Evolutionary conservation across 2,113 vertebrate species (phyloP).

Genomic region (Camelus bactrianus): DNA sequence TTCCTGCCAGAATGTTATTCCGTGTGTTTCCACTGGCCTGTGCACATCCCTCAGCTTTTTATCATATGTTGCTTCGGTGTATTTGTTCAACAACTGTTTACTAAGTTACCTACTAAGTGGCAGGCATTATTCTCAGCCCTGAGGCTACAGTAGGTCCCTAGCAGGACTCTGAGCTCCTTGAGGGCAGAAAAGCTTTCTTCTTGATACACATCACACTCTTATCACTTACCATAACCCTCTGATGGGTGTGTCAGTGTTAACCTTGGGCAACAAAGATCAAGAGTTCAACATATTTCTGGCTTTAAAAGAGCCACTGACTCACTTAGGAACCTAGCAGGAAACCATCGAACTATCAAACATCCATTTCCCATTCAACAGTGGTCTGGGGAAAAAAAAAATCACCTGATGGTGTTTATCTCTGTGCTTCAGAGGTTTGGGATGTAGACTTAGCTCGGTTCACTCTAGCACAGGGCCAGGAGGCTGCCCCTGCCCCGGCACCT

Average conservation of each 20-base stretch:
- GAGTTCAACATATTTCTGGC: slow-evolving; percentile 1
- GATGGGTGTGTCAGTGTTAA: neutral
- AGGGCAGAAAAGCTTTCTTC: neutral
- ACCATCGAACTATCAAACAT: neutral
- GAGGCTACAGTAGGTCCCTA: neutral
- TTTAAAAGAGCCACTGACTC: neutral
- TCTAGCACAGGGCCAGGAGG: neutral
- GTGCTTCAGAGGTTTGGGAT: neutral
- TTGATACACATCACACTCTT: neutral
- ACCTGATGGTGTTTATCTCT: neutral
- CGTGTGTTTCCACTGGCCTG: neutral
- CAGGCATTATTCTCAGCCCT: neutral
- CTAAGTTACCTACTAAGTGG: neutral
- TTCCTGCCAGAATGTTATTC: neutral
- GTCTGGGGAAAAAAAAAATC: neutral
- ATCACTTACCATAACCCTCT: neutral
- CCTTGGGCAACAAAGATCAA: neutral
- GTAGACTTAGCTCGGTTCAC: neutral
- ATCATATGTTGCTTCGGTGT: neutral
- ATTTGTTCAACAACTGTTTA: neutral
- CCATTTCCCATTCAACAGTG: neutral
- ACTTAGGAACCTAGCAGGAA: neutral
- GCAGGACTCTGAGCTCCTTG: neutral
- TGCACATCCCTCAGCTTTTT: neutral
- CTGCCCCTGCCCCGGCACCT: neutral